Evolutionary conservation across 2,888 invertebrate genomes (phyloP).

Genomic region (Tipula helvola): DNA sequence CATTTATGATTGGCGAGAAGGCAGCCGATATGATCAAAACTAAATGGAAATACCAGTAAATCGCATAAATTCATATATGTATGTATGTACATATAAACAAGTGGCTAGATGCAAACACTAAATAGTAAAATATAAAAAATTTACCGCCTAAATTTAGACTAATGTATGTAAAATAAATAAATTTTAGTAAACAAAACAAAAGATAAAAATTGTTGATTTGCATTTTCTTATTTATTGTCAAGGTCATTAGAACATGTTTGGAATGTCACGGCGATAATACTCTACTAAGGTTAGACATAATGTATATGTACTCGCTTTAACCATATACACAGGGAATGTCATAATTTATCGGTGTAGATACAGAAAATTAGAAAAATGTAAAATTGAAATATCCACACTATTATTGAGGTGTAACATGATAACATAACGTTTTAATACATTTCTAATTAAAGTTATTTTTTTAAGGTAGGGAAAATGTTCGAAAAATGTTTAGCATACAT

Average conservation of each 20-base stretch:
- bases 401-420: not conserved
- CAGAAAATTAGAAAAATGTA: not conserved
- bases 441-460: not conserved
- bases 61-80: not conserved
- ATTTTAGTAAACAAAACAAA: not conserved
- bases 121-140: not conserved
- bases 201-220: not conserved
- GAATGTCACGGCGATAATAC: not conserved
- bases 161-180: not conserved
- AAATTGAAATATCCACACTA: not conserved
- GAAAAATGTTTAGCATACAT: not conserved
- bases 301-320: not conserved
- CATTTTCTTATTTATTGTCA: not conserved
- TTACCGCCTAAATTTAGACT: not conserved
- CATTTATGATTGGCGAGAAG: constrained; percentile 40
- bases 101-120: not conserved
- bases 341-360: not conserved
- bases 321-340: not conserved
- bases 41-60: constrained; percentile 29
- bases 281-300: not conserved
- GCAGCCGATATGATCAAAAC: constrained; percentile 45
- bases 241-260: not conserved
- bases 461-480: not conserved
- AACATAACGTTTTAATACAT: not conserved
- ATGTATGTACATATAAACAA: not conserved